These are phyloP conservation scores for Erebia ligea DNA, from an alignment of 2,888 invertebrate genomes.

Conservation along the genomic window DNA sequence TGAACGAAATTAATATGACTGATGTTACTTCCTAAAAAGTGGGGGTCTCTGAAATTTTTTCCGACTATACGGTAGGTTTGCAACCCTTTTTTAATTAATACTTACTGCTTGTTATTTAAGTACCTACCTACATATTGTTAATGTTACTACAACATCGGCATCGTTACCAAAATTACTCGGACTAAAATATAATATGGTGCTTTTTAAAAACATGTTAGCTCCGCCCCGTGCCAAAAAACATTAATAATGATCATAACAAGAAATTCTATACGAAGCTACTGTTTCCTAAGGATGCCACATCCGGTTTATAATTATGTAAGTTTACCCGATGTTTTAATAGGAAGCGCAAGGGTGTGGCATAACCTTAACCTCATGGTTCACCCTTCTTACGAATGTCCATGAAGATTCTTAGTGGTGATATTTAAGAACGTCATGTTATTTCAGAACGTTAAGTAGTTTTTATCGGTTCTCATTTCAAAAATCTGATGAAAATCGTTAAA, in stretches of 20 bases:
- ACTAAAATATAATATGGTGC: neutral
- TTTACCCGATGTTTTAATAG: conserved; percentile 22
- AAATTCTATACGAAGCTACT: conserved; percentile 55
- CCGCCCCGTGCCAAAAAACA: conserved; percentile 58
- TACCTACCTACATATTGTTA: too few species aligned
- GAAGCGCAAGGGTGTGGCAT: neutral
- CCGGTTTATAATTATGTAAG: conserved; percentile 66
- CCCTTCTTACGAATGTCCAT: neutral
- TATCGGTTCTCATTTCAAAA: too few species aligned
- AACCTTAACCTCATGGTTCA: neutral
- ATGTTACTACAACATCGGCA: neutral
- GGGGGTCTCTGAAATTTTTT: too few species aligned
- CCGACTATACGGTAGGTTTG: too few species aligned
- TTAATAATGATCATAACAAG: conserved; percentile 47
- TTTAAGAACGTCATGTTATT: too few species aligned
- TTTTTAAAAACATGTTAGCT: conserved; percentile 45
- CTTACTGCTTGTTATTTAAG: too few species aligned
- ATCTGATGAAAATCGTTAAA: too few species aligned
- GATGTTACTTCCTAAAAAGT: too few species aligned
- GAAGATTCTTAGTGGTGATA: neutral
- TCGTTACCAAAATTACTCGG: neutral
- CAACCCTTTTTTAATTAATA: too few species aligned
- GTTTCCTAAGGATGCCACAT: conserved; percentile 52
- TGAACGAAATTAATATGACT: too few species aligned
- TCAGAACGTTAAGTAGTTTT: too few species aligned